Base-by-base conservation (phyloP, 2,888 invertebrate species). In the Oscheius sp. region DNA sequence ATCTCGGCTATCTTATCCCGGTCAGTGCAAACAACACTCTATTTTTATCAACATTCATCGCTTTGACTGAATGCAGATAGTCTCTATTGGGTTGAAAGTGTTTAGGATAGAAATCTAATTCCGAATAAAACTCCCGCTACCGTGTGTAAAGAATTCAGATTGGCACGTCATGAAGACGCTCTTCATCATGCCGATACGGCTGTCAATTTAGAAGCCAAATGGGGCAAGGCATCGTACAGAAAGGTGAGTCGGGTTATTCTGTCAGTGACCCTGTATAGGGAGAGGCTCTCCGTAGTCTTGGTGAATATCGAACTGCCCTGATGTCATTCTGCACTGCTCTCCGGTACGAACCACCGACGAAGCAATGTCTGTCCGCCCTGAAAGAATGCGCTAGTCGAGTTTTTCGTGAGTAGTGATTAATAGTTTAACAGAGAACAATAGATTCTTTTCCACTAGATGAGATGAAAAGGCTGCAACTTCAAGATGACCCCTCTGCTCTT, bases 1-100 rank as follows among this genome's bases (percentile, higher is more conserved):
- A 37, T 81, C 1, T 79, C 81, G 21, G 79, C 79, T 21, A 81
- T 81, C 70, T 66, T 78, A 29, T 79, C 79, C 73, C 72, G 81
- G 81, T 79, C 78, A 79, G 74, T 74, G 57, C 21, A 21, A 21
- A 21, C 21, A 29, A 55, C 32, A 21, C 21, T 29, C 21, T 9
- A 1, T 55, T 21, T 53, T 3, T 1, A 53, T 53, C 21, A 11
- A 1, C 21, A 2, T 53, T 3, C 11, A 53, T 53, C 21, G 53
- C 11, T 4, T n/a, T 53, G 21, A 53, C 21, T 0, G 2, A n/a
- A 53, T 9, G 3, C 53, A n/a, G n/a, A 53, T 3, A 9, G 3
- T 10, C 21, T 21, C 21, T 21, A 21, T 21, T 21, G 21, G 21
- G 21, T 21, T 21, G 21, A 21, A 21, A 21, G 21, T 21, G 21